Percentiles rank a stretch among this genome's conserved stretches.
Evolutionary conservation across 2,113 vertebrate species (phyloP).

Genomic region (Chloropsis hardwickii): DNA sequence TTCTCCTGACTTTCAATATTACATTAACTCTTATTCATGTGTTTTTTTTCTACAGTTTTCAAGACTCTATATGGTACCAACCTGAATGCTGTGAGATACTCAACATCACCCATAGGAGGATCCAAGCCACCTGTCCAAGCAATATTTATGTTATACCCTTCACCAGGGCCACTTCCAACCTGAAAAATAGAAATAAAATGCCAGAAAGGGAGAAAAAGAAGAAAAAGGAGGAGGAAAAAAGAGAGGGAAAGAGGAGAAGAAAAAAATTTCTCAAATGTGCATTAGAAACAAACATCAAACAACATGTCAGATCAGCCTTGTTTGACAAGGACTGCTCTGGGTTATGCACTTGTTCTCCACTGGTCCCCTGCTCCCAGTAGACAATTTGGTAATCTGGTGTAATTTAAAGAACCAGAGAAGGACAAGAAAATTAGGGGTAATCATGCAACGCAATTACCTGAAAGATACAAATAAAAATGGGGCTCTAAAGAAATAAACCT

Average conservation of each 20-base stretch:
- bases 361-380: constrained; percentile 69
- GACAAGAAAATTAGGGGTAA: constrained; percentile 86
- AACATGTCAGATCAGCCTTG: constrained; percentile 72
- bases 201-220: constrained; percentile 4
- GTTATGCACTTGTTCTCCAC: constrained; percentile 79
- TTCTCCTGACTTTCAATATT: background rate
- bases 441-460: constrained; percentile 84
- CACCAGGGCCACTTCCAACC: constrained; percentile 73
- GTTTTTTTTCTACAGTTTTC: background rate
- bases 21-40: background rate
- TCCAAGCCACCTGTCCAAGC: constrained; percentile 86
- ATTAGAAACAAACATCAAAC: constrained; percentile 84
- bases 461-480: constrained; percentile 80
- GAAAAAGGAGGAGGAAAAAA: background rate
- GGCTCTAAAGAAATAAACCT: constrained; percentile 91
- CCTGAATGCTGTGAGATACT: constrained; percentile 83
- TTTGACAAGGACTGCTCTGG: constrained; percentile 76
- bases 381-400: constrained; percentile 83
- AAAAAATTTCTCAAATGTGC: constrained; percentile 67
- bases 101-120: constrained; percentile 78
- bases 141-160: constrained; percentile 80
- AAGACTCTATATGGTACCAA: constrained; percentile 50
- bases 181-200: constrained; percentile 61
- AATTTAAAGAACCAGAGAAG: constrained; percentile 85
- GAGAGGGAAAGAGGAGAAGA: background rate